Percentiles rank a stretch among this genome's conserved stretches.
phyloP scores from a whole-genome alignment of 1,140 invertebrate species.

The Steinernema khuongi region DNA sequence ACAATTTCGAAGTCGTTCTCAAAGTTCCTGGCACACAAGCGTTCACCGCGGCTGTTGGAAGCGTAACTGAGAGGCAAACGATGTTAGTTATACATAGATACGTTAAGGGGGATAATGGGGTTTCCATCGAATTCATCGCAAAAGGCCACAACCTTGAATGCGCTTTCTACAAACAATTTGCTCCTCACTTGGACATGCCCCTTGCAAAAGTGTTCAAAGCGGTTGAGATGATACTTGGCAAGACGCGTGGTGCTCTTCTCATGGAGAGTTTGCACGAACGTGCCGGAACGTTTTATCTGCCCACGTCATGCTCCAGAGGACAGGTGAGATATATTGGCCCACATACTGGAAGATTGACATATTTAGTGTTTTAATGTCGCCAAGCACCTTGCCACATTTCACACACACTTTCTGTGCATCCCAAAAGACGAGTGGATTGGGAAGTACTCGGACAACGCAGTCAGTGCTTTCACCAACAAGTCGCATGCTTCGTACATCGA shows the following conservation, averaged over 20 bases:
- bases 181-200: not conserved
- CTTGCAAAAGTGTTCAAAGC: constrained; percentile 14
- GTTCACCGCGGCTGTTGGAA: not conserved
- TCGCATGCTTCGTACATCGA: not conserved
- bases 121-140: not conserved
- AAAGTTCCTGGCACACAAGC: constrained; percentile 1
- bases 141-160: constrained; percentile 9
- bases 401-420: not conserved
- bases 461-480: not conserved
- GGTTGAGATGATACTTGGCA: not conserved
- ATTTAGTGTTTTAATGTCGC: not conserved
- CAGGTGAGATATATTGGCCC: no score
- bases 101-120: not conserved
- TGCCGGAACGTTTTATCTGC: no score
- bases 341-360: no score
- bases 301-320: no score
- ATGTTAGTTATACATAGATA: not conserved
- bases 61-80: not conserved
- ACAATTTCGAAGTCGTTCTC: not conserved
- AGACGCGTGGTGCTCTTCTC: not conserved
- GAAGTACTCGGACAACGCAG: not conserved
- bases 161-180: constrained; percentile 12
- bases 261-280: constrained; percentile 24
- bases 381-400: constrained; percentile 1
- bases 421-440: not conserved